phyloP scores from a whole-genome alignment of 37 sponge, comb jelly and placozoan species.

The Beroe ovata region DNA sequence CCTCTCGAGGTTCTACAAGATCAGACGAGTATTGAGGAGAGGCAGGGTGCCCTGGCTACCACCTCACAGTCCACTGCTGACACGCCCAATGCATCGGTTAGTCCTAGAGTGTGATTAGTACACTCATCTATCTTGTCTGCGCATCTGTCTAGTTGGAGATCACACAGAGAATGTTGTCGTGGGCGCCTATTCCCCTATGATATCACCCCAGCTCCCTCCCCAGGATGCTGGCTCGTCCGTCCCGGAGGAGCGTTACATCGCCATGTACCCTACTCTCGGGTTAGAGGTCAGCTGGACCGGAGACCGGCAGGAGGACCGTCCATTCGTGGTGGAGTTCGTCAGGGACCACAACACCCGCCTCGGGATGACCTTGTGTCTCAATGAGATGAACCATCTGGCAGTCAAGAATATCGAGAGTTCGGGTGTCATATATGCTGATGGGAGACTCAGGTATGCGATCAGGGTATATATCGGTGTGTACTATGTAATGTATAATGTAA shows the following conservation, averaged over 20 bases:
- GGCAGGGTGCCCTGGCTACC: not conserved
- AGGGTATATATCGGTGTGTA: no score
- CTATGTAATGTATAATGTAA: no score
- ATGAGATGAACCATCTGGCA: conserved; percentile 30
- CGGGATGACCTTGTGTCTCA: conserved; percentile 33
- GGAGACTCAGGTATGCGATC: conserved; percentile 21
- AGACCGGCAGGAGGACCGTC: conserved; percentile 4
- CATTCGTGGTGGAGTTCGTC: conserved; percentile 39
- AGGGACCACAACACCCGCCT: conserved; percentile 22
- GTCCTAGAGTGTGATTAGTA: no score
- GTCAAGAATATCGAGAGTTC: not conserved
- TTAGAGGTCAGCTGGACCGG: conserved; percentile 7
- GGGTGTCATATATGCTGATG: conserved; percentile 21
- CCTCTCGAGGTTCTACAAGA: conserved; percentile 15
- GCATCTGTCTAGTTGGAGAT: no score
- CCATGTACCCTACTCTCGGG: conserved; percentile 46
- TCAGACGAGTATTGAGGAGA: not conserved
- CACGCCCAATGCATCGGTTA: not conserved
- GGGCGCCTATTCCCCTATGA: no score
- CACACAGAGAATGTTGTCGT: no score
- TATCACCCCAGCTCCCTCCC: no score
- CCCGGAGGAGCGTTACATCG: conserved; percentile 9
- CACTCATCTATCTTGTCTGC: no score
- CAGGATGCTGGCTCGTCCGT: not conserved
- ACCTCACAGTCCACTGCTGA: no score